Evolutionary conservation across 2,113 vertebrate genomes (phyloP).

Genomic region (Galbula dea): DNA sequence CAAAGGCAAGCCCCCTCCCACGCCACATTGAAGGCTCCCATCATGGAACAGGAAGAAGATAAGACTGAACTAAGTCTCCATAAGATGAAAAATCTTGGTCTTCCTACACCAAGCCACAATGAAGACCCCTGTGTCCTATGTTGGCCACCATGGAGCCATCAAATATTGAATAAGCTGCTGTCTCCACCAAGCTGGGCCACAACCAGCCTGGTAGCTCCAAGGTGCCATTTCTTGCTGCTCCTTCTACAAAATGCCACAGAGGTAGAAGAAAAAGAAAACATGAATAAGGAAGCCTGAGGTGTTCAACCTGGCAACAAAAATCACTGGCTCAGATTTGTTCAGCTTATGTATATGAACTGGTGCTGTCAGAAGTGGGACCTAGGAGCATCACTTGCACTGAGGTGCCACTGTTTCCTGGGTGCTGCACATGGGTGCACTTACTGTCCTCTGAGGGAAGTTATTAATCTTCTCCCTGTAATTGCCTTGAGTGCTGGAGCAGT

Average conservation of each 20-base stretch:
- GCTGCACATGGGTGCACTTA: background rate
- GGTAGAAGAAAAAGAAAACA: background rate
- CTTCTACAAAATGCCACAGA: background rate
- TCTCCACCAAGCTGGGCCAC: background rate
- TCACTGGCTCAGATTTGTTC: background rate
- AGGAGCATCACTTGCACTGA: background rate
- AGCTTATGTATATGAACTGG: background rate
- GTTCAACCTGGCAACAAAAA: background rate
- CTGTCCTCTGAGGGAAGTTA: background rate
- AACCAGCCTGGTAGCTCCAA: background rate
- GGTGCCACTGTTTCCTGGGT: background rate
- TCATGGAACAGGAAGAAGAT: background rate
- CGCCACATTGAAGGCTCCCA: background rate
- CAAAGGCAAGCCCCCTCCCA: background rate
- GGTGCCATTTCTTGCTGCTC: background rate
- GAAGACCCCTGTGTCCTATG: background rate
- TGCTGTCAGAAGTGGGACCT: background rate
- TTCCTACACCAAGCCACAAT: background rate
- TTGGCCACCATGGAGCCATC: fast-evolving
- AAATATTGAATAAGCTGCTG: background rate
- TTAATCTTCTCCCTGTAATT: background rate
- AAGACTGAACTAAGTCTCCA: background rate
- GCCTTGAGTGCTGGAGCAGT: background rate
- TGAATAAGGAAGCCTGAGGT: background rate
- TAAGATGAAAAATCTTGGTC: background rate